These are phyloP conservation scores for Bubo scandiacus DNA, from an alignment of 2,113 vertebrate genomes.

Conservation along the genomic window DNA sequence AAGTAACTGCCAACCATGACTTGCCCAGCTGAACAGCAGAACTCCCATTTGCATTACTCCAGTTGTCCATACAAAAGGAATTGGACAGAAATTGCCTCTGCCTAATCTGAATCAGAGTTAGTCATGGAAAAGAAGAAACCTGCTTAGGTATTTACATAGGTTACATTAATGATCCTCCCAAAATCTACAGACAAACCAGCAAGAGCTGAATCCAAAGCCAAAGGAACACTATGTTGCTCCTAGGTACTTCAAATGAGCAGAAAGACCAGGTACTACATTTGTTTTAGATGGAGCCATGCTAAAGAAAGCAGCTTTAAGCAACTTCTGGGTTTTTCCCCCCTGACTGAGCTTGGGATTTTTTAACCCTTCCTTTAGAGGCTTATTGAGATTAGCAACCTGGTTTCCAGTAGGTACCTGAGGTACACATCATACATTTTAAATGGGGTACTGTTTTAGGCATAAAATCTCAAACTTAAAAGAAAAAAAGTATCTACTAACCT, in stretches of 20 bases:
- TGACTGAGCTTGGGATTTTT: background rate
- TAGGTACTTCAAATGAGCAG: background rate
- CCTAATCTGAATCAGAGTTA: background rate
- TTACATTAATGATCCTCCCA: background rate
- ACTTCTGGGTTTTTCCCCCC: too few relatives aligned
- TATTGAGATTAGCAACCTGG: background rate
- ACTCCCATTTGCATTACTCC: background rate
- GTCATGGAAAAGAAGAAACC: background rate
- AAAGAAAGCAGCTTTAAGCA: background rate
- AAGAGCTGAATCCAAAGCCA: background rate
- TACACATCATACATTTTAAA: background rate
- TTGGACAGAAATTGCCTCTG: background rate
- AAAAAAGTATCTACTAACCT: background rate
- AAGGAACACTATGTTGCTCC: fast-evolving
- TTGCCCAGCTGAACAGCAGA: background rate
- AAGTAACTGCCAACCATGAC: background rate
- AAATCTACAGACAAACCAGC: background rate
- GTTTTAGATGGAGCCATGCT: background rate
- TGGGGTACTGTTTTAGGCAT: background rate
- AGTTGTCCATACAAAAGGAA: background rate
- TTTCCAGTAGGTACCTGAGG: background rate
- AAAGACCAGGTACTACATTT: background rate
- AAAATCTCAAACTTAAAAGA: background rate
- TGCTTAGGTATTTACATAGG: background rate
- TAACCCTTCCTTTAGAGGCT: background rate